Conservation (phyloP, 2,888 invertebrate genomes). For the Drosophila emarginata region DNA sequence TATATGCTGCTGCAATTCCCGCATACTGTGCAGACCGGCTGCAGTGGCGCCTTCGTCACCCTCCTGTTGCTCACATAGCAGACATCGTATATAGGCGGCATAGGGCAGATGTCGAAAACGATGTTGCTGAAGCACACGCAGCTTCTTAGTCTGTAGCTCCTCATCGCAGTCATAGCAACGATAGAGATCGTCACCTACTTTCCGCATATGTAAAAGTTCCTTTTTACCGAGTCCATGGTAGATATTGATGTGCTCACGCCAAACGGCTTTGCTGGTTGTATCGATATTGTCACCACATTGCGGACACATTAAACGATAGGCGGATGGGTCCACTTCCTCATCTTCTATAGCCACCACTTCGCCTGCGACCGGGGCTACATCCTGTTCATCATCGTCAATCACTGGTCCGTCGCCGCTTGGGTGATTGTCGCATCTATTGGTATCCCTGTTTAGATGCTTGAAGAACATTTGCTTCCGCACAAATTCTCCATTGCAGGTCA, state of each 20-base stretch:
- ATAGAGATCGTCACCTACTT: conserved; percentile 59
- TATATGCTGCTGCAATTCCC: conserved; percentile 72
- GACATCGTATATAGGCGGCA: conserved; percentile 74
- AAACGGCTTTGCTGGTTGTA: conserved; percentile 57
- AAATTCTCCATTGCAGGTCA: conserved; percentile 72
- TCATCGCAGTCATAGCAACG: conserved; percentile 73
- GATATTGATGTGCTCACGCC: conserved; percentile 78
- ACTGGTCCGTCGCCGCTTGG: conserved; percentile 16
- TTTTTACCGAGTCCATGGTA: conserved; percentile 66
- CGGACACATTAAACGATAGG: conserved; percentile 67
- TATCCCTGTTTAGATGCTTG: conserved; percentile 76
- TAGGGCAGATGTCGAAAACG: conserved; percentile 75
- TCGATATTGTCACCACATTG: conserved; percentile 75
- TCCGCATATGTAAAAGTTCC: conserved; percentile 65
- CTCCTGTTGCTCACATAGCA: conserved; percentile 58
- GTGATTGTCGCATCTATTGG: conserved; percentile 71
- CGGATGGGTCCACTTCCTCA: conserved; percentile 32
- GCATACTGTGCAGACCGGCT: conserved; percentile 55
- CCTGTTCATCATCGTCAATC: conserved; percentile 31
- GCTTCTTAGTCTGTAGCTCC: conserved; percentile 66
- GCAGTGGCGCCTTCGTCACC: conserved; percentile 32
- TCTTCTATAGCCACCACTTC: conserved; percentile 1
- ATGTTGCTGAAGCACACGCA: conserved; percentile 72
- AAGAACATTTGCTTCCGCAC: conserved; percentile 80
- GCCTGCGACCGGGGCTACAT: not conserved